A percentile compares a stretch with the other conserved stretches of the same genome.
These are phyloP conservation scores for Polypterus bichir DNA, from an alignment of 2,113 vertebrate genomes.

Conservation along the genomic window DNA sequence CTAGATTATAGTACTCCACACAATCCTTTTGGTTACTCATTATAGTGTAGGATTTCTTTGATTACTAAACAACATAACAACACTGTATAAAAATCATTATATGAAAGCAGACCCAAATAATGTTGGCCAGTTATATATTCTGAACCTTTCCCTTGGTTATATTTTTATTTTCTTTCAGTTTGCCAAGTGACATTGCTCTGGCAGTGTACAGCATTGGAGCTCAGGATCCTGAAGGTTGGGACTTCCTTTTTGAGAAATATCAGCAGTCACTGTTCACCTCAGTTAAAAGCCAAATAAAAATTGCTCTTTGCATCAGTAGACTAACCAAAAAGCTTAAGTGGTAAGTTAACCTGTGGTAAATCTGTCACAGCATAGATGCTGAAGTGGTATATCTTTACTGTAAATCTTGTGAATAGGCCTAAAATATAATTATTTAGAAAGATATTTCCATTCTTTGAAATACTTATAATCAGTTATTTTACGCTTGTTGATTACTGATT, in stretches of 20 bases:
- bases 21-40: no score
- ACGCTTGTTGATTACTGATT: no score
- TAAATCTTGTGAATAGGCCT: no score
- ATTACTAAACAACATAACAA: no score
- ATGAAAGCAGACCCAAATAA: neutral
- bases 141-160: neutral
- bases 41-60: no score
- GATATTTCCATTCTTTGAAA: no score
- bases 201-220: constrained; percentile 67
- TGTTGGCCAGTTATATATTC: neutral
- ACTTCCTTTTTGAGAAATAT: constrained; percentile 74
- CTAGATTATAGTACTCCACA: no score
- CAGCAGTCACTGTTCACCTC: constrained; percentile 45
- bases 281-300: constrained; percentile 53
- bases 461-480: no score
- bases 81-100: neutral
- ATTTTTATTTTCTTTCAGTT: constrained; percentile 33
- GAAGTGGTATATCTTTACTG: no score
- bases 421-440: no score
- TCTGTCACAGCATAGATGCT: no score
- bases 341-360: constrained; percentile 30
- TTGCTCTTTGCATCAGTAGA: constrained; percentile 47
- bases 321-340: constrained; percentile 61
- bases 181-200: constrained; percentile 64
- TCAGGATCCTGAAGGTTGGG: constrained; percentile 64